phyloP scores from a whole-genome alignment of 1,140 invertebrate species.

The Drosophila burlai region DNA sequence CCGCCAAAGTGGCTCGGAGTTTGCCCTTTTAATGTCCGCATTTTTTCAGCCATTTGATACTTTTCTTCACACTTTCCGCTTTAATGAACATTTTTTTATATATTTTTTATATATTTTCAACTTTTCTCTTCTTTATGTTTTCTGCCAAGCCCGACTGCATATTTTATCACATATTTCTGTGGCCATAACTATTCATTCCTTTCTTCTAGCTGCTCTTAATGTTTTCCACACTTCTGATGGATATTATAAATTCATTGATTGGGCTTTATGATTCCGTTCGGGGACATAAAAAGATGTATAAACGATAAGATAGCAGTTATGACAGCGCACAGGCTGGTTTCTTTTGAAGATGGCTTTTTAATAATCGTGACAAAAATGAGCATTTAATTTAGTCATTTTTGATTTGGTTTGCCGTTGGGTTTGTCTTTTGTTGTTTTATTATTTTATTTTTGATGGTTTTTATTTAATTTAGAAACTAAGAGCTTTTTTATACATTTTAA shows the following conservation, averaged over 20 bases:
- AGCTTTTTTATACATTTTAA: neutral
- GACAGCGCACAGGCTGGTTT: constrained; percentile 14
- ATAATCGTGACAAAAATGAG: constrained; percentile 33
- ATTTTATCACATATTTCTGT: constrained; percentile 58
- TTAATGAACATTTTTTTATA: constrained; percentile 36
- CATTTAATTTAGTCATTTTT: constrained; percentile 45
- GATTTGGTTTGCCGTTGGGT: constrained; percentile 5
- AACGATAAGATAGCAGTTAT: constrained; percentile 25
- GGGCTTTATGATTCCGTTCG: constrained; percentile 56
- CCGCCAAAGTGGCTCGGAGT: constrained; percentile 27
- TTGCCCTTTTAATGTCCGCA: constrained; percentile 20
- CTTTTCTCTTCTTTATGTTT: constrained; percentile 38
- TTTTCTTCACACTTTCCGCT: constrained; percentile 72
- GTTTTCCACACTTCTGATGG: constrained; percentile 77
- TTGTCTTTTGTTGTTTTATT: neutral
- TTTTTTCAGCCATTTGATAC: constrained; percentile 71
- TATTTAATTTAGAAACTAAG: neutral
- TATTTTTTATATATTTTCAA: constrained; percentile 11
- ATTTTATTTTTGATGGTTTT: neutral
- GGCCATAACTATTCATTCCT: constrained; percentile 38
- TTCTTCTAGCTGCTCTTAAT: constrained; percentile 62
- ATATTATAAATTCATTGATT: constrained; percentile 80
- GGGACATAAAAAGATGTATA: constrained; percentile 36
- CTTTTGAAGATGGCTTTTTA: constrained; percentile 22
- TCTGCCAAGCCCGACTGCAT: constrained; percentile 54